These are phyloP conservation scores for Mizuhopecten yessoensis DNA, from an alignment of 1,140 invertebrate species.

Conservation along the genomic window DNA sequence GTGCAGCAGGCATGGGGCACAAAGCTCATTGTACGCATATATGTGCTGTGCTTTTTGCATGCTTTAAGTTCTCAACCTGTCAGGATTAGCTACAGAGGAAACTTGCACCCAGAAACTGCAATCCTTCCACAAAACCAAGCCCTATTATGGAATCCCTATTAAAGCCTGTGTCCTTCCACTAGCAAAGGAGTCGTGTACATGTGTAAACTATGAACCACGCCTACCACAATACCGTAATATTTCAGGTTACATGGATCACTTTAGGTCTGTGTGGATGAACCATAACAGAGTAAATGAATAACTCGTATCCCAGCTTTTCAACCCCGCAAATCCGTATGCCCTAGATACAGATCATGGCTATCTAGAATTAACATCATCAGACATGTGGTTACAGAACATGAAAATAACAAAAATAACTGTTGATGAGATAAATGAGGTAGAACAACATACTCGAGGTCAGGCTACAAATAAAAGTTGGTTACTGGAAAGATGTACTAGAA, in stretches of 20 bases:
- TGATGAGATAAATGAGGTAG: no score
- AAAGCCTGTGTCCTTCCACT: slow-evolving; percentile 50
- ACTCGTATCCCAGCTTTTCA: no score
- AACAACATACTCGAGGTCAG: no score
- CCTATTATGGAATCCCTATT: no score
- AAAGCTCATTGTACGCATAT: slow-evolving; percentile 64
- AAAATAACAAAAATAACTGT: neutral
- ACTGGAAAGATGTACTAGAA: neutral
- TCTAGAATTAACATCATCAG: slow-evolving; percentile 52
- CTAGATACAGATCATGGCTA: no score
- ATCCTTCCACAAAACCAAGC: slow-evolving; percentile 54
- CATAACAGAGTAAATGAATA: slow-evolving; percentile 46
- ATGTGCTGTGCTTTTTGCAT: slow-evolving; percentile 55
- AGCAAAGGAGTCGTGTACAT: slow-evolving; percentile 42
- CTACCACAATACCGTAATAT: slow-evolving; percentile 50
- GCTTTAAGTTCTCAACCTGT: slow-evolving; percentile 9
- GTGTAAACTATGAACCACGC: slow-evolving; percentile 60
- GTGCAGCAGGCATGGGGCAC: no score
- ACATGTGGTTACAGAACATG: neutral
- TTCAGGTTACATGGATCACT: slow-evolving; percentile 44
- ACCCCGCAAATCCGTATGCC: no score
- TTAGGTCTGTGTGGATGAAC: slow-evolving; percentile 56
- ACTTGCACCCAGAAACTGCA: slow-evolving; percentile 65
- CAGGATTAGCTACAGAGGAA: slow-evolving; percentile 48
- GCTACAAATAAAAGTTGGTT: no score